phyloP scores from a whole-genome alignment of 2,888 invertebrate species.

The Diarsia mendica region DNA sequence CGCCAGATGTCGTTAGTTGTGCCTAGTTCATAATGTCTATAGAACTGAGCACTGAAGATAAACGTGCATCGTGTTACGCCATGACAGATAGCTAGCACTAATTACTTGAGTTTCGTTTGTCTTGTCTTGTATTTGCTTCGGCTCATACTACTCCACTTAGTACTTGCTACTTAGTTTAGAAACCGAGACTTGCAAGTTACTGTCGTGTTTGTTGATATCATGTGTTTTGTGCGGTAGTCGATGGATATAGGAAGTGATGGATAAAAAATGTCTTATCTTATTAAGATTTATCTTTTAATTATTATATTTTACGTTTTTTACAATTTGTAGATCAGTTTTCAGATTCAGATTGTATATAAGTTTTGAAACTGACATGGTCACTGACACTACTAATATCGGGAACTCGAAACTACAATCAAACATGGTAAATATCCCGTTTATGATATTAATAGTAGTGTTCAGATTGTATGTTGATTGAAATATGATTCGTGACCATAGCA shows the following conservation, averaged over 20 bases:
- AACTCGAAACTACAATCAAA: too few relatives aligned
- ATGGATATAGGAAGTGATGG: not conserved
- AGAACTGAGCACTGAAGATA: slow-evolving; percentile 51
- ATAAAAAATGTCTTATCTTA: not conserved
- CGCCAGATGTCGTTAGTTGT: slow-evolving; percentile 44
- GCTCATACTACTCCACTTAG: slow-evolving; percentile 49
- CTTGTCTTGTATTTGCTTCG: slow-evolving; percentile 53
- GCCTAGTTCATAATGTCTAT: slow-evolving; percentile 52
- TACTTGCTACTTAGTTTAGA: slow-evolving; percentile 52
- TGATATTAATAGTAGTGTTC: too few relatives aligned
- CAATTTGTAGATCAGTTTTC: too few relatives aligned
- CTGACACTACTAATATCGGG: too few relatives aligned
- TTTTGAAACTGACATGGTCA: too few relatives aligned
- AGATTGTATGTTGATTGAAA: too few relatives aligned
- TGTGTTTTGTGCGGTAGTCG: slow-evolving; percentile 3
- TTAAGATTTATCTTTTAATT: not conserved
- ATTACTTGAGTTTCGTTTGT: slow-evolving; percentile 65
- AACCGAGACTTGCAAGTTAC: slow-evolving; percentile 42
- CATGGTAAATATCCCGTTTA: too few relatives aligned
- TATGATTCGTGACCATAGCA: too few relatives aligned
- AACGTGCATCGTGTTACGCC: slow-evolving; percentile 52
- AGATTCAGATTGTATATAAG: too few relatives aligned
- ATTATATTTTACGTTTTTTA: too few relatives aligned
- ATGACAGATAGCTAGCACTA: slow-evolving; percentile 58
- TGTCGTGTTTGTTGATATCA: slow-evolving; percentile 32